Conservation (phyloP, 2,888 invertebrate species). For the Cheilosia pagana region DNA sequence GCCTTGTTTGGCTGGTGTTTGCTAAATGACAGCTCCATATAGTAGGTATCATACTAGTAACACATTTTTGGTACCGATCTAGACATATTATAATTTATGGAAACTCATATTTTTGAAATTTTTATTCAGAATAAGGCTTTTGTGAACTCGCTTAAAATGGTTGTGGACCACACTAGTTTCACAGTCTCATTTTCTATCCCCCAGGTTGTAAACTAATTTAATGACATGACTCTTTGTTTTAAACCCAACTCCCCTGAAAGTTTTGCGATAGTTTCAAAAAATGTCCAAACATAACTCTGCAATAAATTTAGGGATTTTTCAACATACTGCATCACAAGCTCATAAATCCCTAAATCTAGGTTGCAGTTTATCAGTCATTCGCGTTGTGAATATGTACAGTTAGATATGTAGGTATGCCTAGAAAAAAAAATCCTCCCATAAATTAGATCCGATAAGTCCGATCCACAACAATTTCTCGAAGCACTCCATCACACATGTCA, state of each 20-base stretch:
- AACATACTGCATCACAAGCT: constrained; percentile 25
- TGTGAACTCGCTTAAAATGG: too few relatives aligned
- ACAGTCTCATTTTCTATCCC: too few relatives aligned
- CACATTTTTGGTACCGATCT: too few relatives aligned
- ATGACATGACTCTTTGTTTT: too few relatives aligned
- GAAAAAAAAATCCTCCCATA: constrained; percentile 43
- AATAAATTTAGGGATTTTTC: constrained; percentile 16
- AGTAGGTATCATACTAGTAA: too few relatives aligned
- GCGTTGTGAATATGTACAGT: background rate
- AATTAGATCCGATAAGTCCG: constrained; percentile 60
- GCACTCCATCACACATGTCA: constrained; percentile 19
- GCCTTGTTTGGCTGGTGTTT: too few relatives aligned
- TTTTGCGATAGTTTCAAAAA: constrained; percentile 3
- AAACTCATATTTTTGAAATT: too few relatives aligned
- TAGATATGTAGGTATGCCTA: background rate
- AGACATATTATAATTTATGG: too few relatives aligned
- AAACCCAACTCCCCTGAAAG: background rate
- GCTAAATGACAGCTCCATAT: too few relatives aligned
- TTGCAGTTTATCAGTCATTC: constrained; percentile 50
- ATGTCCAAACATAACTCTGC: background rate
- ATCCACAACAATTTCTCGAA: constrained; percentile 28
- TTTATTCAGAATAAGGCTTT: too few relatives aligned
- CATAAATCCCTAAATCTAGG: constrained; percentile 60
- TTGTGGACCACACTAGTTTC: too few relatives aligned
- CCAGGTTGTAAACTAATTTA: too few relatives aligned